These are phyloP conservation scores for Nibea albiflora DNA, from an alignment of 2,113 vertebrate genomes.

Conservation along the genomic window DNA sequence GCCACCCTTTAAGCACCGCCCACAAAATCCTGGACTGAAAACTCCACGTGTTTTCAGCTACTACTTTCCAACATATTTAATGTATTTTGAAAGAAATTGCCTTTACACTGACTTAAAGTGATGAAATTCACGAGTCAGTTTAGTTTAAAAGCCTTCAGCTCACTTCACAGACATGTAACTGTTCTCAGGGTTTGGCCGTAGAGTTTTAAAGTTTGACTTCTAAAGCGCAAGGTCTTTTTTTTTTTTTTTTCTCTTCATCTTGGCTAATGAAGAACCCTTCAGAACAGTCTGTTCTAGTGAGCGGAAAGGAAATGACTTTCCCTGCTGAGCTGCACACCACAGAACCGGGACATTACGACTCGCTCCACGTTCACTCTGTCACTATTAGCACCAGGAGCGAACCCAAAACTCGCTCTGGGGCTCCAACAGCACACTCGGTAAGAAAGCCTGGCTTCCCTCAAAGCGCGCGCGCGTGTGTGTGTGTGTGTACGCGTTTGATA, in stretches of 20 bases:
- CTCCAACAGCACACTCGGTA: background rate
- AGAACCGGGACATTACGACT: conserved; percentile 50
- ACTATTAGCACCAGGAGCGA: conserved; percentile 17
- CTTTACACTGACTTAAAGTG: background rate
- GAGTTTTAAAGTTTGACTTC: background rate
- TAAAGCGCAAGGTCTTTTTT: background rate
- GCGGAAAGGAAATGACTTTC: conserved; percentile 36
- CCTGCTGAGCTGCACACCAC: conserved; percentile 24
- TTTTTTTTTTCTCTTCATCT: background rate
- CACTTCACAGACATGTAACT: background rate
- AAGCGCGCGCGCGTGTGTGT: background rate
- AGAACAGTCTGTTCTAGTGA: conserved; percentile 45
- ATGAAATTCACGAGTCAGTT: background rate
- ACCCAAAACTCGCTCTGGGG: conserved; percentile 11
- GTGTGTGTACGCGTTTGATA: conserved; percentile 32
- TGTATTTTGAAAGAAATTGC: no score
- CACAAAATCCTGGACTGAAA: no score
- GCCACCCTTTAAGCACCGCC: no score
- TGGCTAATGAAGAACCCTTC: conserved; percentile 14
- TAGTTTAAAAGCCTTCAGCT: background rate
- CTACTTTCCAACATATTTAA: no score
- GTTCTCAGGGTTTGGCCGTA: no score
- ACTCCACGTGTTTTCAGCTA: no score
- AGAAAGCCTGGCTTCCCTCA: conserved; percentile 42
- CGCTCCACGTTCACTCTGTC: conserved; percentile 43